These are phyloP conservation scores for Caenorhabditis brenneri DNA, from an alignment of 1,140 invertebrate species.

Conservation along the genomic window DNA sequence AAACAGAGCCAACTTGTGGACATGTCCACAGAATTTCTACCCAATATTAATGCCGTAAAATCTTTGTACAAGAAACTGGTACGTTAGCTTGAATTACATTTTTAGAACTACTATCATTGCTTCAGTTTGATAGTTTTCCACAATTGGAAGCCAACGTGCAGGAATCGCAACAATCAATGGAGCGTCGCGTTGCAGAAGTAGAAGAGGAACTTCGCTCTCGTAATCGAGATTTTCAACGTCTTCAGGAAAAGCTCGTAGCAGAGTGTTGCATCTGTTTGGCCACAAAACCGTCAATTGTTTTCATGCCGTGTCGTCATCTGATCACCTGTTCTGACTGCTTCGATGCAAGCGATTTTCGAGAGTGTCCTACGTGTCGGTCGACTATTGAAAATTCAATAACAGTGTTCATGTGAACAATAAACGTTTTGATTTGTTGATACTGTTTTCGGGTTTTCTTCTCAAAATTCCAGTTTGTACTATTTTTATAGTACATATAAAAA, in stretches of 20 bases:
- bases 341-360: slow-evolving; percentile 35
- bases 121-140: slow-evolving; percentile 35
- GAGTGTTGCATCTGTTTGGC: slow-evolving; percentile 47
- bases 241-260: slow-evolving; percentile 28
- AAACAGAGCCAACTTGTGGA: slow-evolving; percentile 22
- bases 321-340: slow-evolving; percentile 31
- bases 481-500: no score
- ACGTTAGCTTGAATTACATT: neutral
- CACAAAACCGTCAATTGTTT: slow-evolving; percentile 39
- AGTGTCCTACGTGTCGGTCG: slow-evolving; percentile 44
- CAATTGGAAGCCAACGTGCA: slow-evolving; percentile 31
- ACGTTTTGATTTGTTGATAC: neutral
- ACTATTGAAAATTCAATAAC: slow-evolving; percentile 40
- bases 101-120: neutral
- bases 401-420: slow-evolving; percentile 28
- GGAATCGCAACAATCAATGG: neutral
- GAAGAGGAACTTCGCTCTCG: neutral
- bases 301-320: slow-evolving; percentile 44
- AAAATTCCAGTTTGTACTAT: neutral
- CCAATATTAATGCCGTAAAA: neutral
- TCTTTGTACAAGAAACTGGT: slow-evolving; percentile 28
- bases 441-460: no score
- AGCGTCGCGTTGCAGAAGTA: neutral
- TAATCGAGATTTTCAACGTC: slow-evolving; percentile 13
- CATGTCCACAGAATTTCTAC: slow-evolving; percentile 14